phyloP scores from a whole-genome alignment of 2,888 invertebrate genomes.

The Platycheirus albimanus region DNA sequence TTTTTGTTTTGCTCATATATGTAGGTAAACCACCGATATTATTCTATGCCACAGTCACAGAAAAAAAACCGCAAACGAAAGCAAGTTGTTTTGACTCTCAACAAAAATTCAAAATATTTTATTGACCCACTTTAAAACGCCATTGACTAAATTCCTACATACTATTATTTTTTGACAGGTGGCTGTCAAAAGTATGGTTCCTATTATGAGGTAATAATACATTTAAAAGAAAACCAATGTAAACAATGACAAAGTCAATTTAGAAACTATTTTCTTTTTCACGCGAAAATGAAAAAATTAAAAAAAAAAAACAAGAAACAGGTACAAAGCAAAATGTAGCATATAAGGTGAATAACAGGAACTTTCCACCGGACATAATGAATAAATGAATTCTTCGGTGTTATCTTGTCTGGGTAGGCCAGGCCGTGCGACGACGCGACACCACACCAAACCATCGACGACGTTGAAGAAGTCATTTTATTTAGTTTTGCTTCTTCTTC shows the following conservation, averaged over 20 bases:
- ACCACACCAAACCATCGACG: not conserved
- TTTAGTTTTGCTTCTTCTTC: slow-evolving; percentile 14
- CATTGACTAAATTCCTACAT: slow-evolving; percentile 33
- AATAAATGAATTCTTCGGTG: slow-evolving; percentile 39
- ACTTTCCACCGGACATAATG: slow-evolving; percentile 58
- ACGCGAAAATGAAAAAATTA: too few relatives aligned
- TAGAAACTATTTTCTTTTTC: not conserved
- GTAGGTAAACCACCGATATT: not conserved
- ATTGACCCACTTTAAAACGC: slow-evolving; percentile 64
- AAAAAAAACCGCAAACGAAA: slow-evolving; percentile 44
- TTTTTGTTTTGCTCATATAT: not conserved
- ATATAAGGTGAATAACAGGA: slow-evolving; percentile 50
- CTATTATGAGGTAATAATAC: not conserved
- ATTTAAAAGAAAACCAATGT: not conserved
- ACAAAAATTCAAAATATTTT: slow-evolving; percentile 7
- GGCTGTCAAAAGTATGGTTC: not conserved
- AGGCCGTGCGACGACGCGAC: slow-evolving; percentile 28
- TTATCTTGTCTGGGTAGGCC: slow-evolving; percentile 30
- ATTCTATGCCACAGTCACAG: slow-evolving; percentile 15
- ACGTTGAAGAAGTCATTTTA: slow-evolving; percentile 24
- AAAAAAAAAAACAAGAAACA: slow-evolving; percentile 31
- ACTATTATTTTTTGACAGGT: slow-evolving; percentile 49
- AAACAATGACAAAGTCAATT: not conserved
- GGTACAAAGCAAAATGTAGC: slow-evolving; percentile 1
- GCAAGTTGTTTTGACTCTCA: slow-evolving; percentile 40